phyloP scores from a whole-genome alignment of 2,113 vertebrate genomes.

The Nannobrachium achirus region DNA sequence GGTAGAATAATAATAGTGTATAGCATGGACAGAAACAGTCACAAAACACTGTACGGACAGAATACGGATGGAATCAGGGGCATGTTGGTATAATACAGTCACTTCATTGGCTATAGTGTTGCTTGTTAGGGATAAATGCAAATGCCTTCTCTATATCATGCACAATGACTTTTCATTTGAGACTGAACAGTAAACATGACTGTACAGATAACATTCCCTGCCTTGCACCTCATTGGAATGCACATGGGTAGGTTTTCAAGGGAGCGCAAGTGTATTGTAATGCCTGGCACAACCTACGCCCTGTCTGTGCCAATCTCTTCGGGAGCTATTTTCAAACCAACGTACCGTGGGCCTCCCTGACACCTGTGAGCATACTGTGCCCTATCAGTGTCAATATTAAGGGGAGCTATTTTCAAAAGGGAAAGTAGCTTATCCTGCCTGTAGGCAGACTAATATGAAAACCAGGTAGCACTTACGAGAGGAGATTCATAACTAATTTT shows the following conservation, averaged over 20 bases:
- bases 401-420: not conserved
- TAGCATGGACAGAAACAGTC: slow-evolving; percentile 2
- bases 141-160: not conserved
- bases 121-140: not conserved
- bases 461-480: slow-evolving; percentile 1
- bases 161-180: not conserved
- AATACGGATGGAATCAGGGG: not conserved
- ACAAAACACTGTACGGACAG: slow-evolving; percentile 14
- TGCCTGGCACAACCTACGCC: too few relatives aligned
- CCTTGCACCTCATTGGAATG: not conserved
- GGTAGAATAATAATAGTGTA: slow-evolving; percentile 1
- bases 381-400: not conserved
- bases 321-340: not conserved
- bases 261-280: not conserved
- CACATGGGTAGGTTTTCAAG: not conserved
- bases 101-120: not conserved
- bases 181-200: slow-evolving; percentile 3
- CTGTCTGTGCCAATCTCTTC: not conserved
- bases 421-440: not conserved
- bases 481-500: slow-evolving; percentile 18
- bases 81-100: too few relatives aligned
- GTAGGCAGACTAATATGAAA: not conserved
- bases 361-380: not conserved
- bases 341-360: not conserved
- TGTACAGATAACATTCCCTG: not conserved